Evolutionary conservation across 1,140 invertebrate genomes (phyloP).

Genomic region (Mamestra configurata): DNA sequence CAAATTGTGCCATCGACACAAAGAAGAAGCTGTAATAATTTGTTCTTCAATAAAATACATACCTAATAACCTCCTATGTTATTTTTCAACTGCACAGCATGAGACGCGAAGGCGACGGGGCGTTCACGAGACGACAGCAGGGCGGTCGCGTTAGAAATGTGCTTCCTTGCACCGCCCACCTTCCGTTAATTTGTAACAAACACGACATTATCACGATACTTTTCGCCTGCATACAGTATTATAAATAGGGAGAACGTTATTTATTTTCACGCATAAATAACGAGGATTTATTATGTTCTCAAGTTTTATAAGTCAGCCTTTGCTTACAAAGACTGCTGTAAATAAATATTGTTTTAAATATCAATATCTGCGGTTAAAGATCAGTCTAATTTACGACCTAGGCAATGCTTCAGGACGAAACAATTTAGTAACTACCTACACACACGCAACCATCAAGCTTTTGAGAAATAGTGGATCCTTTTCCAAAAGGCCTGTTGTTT

Average conservation of each 20-base stretch:
- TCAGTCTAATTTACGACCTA: no score
- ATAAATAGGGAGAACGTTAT: neutral
- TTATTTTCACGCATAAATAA: neutral
- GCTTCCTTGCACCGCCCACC: slow-evolving; percentile 22
- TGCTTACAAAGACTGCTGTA: no score
- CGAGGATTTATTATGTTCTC: neutral
- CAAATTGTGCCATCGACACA: no score
- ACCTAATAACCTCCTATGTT: neutral
- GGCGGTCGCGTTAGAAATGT: slow-evolving; percentile 22
- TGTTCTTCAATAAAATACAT: no score
- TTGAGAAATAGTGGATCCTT: no score
- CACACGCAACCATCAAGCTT: no score
- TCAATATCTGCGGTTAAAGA: no score
- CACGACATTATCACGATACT: slow-evolving; percentile 14
- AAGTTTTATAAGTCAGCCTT: neutral
- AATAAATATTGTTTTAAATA: no score
- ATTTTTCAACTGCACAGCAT: neutral
- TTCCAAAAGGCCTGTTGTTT: no score
- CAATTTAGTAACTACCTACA: no score
- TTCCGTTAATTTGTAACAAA: slow-evolving; percentile 25
- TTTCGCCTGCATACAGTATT: slow-evolving; percentile 15
- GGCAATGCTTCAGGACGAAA: no score
- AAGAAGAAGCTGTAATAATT: no score
- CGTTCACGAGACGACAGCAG: neutral
- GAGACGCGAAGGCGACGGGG: neutral